Evolutionary conservation across 1,140 invertebrate species (phyloP), one percentile per base, ranked within the genome.

Genomic region (Drosophila tristis): DNA sequence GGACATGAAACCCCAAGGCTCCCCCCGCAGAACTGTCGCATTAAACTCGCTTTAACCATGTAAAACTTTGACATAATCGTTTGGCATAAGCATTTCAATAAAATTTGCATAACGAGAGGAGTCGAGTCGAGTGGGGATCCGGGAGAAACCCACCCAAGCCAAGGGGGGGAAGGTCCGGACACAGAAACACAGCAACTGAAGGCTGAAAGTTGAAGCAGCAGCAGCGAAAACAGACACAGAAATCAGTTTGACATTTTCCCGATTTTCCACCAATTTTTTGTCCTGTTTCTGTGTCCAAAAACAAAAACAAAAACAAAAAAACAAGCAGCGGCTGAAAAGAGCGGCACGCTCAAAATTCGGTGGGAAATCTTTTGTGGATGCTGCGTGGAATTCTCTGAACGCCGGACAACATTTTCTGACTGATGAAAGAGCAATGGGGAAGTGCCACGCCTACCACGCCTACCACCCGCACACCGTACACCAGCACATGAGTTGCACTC

Each of bases 11-110:
- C 42, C 58, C 11, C 15, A 44, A 44, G 42, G 31, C 15, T 25
- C 35, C 7, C 8, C 5, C 16, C 16, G 20, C 0, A 39, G 15
- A 73, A 47, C 25, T 65, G 43, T 54, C 55, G 45, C 53, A 75
- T 66, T 60, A 76, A 74, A 76, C 54, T 66, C 56, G 61, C 51
- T 31, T 74, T 55, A 74, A 74, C 61, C 55, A 68, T 63, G 77
- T 72, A 63, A 47, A 82, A 76, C 73, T 85, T 85, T 73, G 80
- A 85, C 76, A 76, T 85, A 85, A 85, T 85, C 80, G 80, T 72
- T 70, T 62, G 65, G 66, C 76, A 72, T 65, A 72, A 43, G 76
- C 80, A 80, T 85, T 80, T 85, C 76, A 80, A 85, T 85, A 77
- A 80, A 85, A 85, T 85, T 85, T 77, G 73, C 81, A 86, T 78